Evolutionary conservation across 2,113 vertebrate species (phyloP), one percentile per base, ranked within the genome.

Genomic region (Emydura subglobosa): DNA sequence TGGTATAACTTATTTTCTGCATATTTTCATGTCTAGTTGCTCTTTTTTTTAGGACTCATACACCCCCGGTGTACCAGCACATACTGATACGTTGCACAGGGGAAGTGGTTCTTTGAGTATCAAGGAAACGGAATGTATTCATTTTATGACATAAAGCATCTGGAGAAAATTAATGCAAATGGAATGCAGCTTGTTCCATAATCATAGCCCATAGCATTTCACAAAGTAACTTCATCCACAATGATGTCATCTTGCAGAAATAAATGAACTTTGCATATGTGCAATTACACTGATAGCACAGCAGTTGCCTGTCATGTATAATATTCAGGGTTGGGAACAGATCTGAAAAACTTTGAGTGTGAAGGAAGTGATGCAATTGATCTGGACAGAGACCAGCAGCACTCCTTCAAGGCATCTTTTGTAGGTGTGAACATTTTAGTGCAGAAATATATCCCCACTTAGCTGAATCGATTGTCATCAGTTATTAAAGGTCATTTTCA

Each of bases 61-160:
- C 29, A 61, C 72, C 94, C 2, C 0, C 55, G 19, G 79, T 82
- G 39, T 85, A 31, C 22, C 85, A 91, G 85, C 59, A 50, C 82
- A 95, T 89, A 74, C 78, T 94, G 49, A 65, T 34, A 49, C 9
- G 9, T 14, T 61, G 12, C 86, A 78, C 8, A 81, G 57, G 74
- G 50, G 47, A 96, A 72, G 47, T 76, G 87, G 47, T 79, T 94
- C 85, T 89, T 91, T 82, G 92, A 90, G 88, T 83, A 85, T 13
- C 50, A 68, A 39, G 87, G 81, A 85, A 94, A 53, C 5, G 27
- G 82, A 90, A 87, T 34, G 92, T 31, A 83, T 83, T 87, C 22
- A 87, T 93, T 92, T 93, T 91, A 91, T 51, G 79, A 86, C 84
- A 96, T 84, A 50, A 68, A 96, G 83, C 91, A 96, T 88, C 93